Evolutionary conservation across 2,113 vertebrate species (phyloP), one percentile per base, ranked within the genome.

Genomic region (Mobula hypostoma): DNA sequence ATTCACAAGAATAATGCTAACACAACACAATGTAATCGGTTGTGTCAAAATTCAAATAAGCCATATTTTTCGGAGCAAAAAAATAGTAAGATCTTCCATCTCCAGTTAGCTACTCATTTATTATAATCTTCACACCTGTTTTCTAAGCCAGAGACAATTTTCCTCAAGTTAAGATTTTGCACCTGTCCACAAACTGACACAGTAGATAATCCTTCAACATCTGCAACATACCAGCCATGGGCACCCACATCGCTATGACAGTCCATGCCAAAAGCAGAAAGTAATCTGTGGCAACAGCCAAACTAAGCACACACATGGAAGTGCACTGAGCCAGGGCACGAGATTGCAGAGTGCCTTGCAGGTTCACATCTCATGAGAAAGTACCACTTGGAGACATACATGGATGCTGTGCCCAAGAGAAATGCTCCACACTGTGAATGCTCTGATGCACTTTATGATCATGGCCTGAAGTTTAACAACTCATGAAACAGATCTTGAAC

Each of bases 311-410:
- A 63, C 14, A 63, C 14, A 27, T 29, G 27, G 27, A 61, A 63
- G 56, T 88, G 29, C 56, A 63, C 56, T 58, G 61, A 5, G 58
- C 58, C 61, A 58, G 4, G 58, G 12, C 56, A 63, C 5, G 27
- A 63, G 58, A 63, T 63, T 56, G 4, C 56, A 61, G 83, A 14
- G 56, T 32, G 24, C 83, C 83, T 56, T 63, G 58, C 58, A 88
- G 83, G 56, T 63, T 88, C 58, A 88, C 58, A 63, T 83, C 27
- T 88, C 83, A 63, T 88, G 83, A 88, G 56, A 61, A 88, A 14
- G 58, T 63, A 88, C 83, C 83, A 63, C 27, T 58, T 88, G 56
- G 24, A 4, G 1, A 11, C 58, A 88, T 88, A 88, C 58, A 27
- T 88, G 56, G 83, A n/a, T n/a, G 58, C 83, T 88, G 27, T n/a